Evolutionary conservation across 2,888 invertebrate species (phyloP), one percentile per base, ranked within the genome.

Genomic region (Priocnemis perturbator): DNA sequence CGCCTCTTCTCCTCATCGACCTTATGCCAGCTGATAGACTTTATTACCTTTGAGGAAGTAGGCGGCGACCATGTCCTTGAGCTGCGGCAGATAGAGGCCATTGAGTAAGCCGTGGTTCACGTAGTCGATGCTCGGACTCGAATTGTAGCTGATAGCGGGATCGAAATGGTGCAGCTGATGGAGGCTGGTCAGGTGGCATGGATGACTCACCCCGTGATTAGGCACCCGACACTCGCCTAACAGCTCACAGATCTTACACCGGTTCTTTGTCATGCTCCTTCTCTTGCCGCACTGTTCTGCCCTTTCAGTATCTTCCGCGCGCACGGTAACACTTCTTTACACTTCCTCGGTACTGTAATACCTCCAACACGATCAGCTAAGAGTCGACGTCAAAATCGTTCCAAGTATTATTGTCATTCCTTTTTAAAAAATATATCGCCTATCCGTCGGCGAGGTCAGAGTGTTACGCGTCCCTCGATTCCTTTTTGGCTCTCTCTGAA

Each of bases 11-110:
- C n/a, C 19, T 50, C n/a, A 50, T 50, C 50, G 50, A 50, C 17
- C 50, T 50, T 50, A 17, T 9, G 17, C 19, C 19, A 17, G 50
- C 19, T 19, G 50, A 50, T 37, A 37, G 37, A 50, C 50, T 50
- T 50, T 50, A 50, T 90, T 90, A 93, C 93, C 93, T 93, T 91
- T 91, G 82, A 93, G 90, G 87, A 93, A 90, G 90, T 92, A 93
- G 80, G 93, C 92, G 74, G 92, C 92, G 81, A 93, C 91, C 91
- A 93, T 91, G 87, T 93, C 92, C 89, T 91, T 91, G 84, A 93
- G 90, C 86, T 92, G 92, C 67, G 91, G 91, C 82, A 91, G 87
- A 84, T 91, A 89, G 76, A 92, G 89, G 66, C 91, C 90, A 82
- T 84, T 84, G 62, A 86, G 76, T 66, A 86, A 72, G 45, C 84